Conservation (phyloP, 1,140 invertebrate genomes). For the Solen grandis region DNA sequence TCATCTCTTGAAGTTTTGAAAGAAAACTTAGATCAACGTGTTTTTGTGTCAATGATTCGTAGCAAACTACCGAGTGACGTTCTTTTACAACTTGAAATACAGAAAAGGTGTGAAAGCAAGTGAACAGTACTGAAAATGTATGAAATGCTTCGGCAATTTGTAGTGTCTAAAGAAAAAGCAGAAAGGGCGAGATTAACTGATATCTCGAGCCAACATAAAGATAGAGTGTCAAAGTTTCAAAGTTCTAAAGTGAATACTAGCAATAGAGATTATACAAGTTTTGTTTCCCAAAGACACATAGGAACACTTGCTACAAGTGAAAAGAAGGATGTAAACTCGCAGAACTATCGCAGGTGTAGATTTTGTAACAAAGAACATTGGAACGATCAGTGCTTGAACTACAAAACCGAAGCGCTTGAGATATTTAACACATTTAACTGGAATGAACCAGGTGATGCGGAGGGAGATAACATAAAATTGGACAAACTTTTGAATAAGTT, state of each 20-base stretch:
- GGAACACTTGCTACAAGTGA: slow-evolving; percentile 13
- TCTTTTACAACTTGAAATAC: slow-evolving; percentile 12
- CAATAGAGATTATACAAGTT: neutral
- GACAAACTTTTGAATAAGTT: too few relatives aligned
- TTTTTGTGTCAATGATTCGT: slow-evolving; percentile 33
- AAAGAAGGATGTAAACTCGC: neutral
- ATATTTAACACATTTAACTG: too few relatives aligned
- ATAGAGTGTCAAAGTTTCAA: neutral
- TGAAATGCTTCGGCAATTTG: neutral
- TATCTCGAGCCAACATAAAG: neutral
- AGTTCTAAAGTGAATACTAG: neutral
- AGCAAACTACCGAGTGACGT: slow-evolving; percentile 15
- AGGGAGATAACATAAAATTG: too few relatives aligned
- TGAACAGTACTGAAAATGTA: slow-evolving; percentile 7
- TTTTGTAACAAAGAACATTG: slow-evolving; percentile 38
- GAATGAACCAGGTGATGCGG: too few relatives aligned
- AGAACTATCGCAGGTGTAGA: slow-evolving; percentile 15
- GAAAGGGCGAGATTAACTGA: neutral
- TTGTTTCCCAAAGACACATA: neutral
- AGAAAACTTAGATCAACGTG: slow-evolving; percentile 9
- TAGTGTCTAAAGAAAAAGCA: slow-evolving; percentile 12
- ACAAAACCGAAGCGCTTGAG: too few relatives aligned
- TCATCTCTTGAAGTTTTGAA: slow-evolving; percentile 10
- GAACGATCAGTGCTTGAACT: slow-evolving; percentile 42
- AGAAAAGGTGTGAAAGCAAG: neutral